These are phyloP conservation scores for Urocitellus parryii DNA, from an alignment of 2,113 vertebrate genomes.

Conservation along the genomic window DNA sequence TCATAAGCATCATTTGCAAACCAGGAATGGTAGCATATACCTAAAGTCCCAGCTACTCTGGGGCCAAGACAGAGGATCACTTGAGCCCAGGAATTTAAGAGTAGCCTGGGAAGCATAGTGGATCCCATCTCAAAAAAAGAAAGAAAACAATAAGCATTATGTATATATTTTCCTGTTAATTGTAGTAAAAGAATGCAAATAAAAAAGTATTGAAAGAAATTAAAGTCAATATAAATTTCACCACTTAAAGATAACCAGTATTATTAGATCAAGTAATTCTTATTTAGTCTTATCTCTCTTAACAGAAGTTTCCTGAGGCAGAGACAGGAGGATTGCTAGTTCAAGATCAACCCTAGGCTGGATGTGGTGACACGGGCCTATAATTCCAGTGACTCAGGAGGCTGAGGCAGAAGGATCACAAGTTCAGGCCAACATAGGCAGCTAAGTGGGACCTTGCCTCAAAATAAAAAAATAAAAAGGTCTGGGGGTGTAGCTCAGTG, in stretches of 20 bases:
- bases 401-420: too few relatives aligned
- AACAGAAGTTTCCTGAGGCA: background rate
- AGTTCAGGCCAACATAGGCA: too few relatives aligned
- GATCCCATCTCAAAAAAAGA: background rate
- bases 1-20: background rate
- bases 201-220: background rate
- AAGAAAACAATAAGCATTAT: background rate
- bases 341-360: too few relatives aligned
- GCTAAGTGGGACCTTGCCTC: too few relatives aligned
- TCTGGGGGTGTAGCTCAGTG: too few relatives aligned
- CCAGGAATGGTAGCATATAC: background rate
- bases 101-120: background rate
- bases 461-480: too few relatives aligned
- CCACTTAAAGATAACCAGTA: background rate
- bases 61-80: background rate
- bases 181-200: background rate
- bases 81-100: background rate
- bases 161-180: background rate
- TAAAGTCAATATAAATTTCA: conserved; percentile 6
- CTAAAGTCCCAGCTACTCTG: background rate
- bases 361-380: too few relatives aligned
- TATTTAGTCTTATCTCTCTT: background rate
- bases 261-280: background rate
- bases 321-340: too few relatives aligned
- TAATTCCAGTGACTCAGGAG: too few relatives aligned